Evolutionary conservation across 2,113 vertebrate species (phyloP).

Genomic region (Macaca fascicularis): T2T-MFA8v1.1 NC_088386.1:124730001-124730500

Average conservation of each 20-base stretch:
- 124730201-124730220: not conserved
- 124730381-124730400: no score
- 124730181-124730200: not conserved
- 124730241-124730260: not conserved
- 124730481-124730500: no score
- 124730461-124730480: no score
- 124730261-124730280: not conserved
- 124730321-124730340: no score
- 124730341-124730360: no score
- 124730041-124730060: not conserved
- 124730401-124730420: no score
- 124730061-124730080: not conserved
- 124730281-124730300: not conserved
- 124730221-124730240: not conserved
- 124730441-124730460: no score
- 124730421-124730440: no score
- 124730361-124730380: no score
- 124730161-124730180: not conserved
- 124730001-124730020: not conserved
- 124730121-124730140: not conserved
- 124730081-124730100: not conserved
- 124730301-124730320: not conserved
- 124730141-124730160: not conserved
- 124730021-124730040: not conserved
- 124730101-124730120: not conserved